phyloP scores from a whole-genome alignment of 2,113 vertebrate species.

The Dicrurus megarhynchus region DNA sequence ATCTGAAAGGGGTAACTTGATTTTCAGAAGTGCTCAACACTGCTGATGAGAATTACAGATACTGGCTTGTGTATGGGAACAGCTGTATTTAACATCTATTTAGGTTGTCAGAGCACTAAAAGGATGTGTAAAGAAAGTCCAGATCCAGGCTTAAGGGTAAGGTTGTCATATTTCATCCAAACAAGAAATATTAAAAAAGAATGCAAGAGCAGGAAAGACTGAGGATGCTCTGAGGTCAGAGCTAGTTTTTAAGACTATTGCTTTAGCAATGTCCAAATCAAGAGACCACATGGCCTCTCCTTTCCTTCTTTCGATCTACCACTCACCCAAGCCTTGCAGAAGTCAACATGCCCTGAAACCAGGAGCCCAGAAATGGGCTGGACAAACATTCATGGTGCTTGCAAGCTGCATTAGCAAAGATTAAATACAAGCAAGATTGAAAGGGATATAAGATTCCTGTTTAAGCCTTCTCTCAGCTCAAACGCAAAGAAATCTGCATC shows the following conservation, averaged over 20 bases:
- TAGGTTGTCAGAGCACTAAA: not conserved
- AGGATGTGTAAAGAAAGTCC: not conserved
- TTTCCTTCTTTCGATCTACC: not conserved
- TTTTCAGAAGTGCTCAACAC: not conserved
- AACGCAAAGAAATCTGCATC: conserved; percentile 19
- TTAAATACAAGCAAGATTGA: conserved; percentile 21
- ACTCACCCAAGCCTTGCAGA: not conserved
- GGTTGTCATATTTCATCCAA: not conserved
- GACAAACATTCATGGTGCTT: not conserved
- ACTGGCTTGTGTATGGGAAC: not conserved
- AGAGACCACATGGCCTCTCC: not conserved
- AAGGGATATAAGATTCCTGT: not conserved
- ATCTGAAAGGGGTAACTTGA: not conserved
- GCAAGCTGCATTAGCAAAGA: conserved; percentile 17
- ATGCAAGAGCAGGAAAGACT: not conserved
- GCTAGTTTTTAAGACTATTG: not conserved
- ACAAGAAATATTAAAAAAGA: not conserved
- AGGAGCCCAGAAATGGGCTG: not conserved
- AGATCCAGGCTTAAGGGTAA: not conserved
- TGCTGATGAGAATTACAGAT: not conserved
- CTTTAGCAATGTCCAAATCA: not conserved
- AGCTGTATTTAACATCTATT: not conserved
- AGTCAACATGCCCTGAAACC: not conserved
- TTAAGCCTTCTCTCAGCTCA: conserved; percentile 13
- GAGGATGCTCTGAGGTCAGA: not conserved